Evolutionary conservation across 1,140 invertebrate genomes (phyloP), one percentile per base, ranked within the genome.

Genomic region (Caenorhabditis inopinata): DNA sequence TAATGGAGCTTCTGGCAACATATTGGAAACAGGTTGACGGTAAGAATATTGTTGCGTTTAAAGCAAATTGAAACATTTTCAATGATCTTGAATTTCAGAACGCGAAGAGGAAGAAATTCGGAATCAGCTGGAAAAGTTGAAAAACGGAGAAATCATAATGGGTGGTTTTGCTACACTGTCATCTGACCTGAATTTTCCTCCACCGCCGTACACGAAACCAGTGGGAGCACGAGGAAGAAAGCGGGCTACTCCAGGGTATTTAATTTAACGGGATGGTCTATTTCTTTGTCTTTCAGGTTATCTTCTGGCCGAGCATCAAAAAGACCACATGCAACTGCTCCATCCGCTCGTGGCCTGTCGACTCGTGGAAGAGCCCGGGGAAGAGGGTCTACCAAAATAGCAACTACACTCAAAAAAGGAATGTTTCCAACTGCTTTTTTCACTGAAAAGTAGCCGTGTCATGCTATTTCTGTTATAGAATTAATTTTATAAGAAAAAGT

Each of bases 21-120:
- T 84, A 75, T 32, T 84, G 83, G 83, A 47, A 74, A 35, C 62
- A 84, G 42, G 73, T 84, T 18, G 83, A 84, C 68, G 49, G 82
- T 83, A 29, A 21, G 80, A 21, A 9, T 48, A 42, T 51, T 16
- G 3, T 25, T 9, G 21, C 25, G 4, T 14, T 18, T 25, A 32
- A 49, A 4, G 16, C 4, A 76, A 21, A 11, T 47, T 32, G 12
- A 23, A 45, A 25, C 27, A 23, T 18, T 38, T 82, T 29, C 11
- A 42, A 42, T 14, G 12, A 21, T 29, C 42, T 1, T 45, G 9
- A 5, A 35, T 35, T 79, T 80, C 48, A 80, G 79, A 68, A 11
- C 23, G 80, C 21, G 82, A 83, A 11, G 21, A 53, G 21, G 32
- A 46, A 27, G 82, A 83, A 38, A 83, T 83, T 32, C 47, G 58